Conservation (phyloP, 2,113 vertebrate species). For the Notothenia rossii region DNA sequence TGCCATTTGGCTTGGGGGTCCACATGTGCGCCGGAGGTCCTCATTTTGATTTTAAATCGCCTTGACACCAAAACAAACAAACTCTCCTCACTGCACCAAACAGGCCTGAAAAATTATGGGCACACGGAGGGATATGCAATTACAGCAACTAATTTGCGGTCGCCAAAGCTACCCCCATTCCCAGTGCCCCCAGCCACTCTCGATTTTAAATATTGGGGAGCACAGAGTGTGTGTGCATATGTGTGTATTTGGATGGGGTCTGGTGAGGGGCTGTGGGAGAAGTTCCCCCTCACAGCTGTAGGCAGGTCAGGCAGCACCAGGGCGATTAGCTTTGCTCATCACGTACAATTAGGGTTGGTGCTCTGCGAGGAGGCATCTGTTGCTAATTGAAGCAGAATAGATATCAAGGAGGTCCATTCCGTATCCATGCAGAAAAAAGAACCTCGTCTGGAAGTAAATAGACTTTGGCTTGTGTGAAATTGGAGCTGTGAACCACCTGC, state of each 20-base stretch:
- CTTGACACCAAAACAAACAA: conserved; percentile 87
- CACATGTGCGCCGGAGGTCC: conserved; percentile 79
- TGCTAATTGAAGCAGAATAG: conserved; percentile 83
- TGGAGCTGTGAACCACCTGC: conserved; percentile 80
- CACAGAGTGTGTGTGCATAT: conserved; percentile 26
- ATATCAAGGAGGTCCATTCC: conserved; percentile 68
- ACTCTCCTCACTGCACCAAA: conserved; percentile 76
- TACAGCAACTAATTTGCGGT: conserved; percentile 83
- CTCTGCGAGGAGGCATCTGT: conserved; percentile 78
- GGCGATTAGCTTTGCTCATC: conserved; percentile 83
- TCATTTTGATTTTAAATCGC: conserved; percentile 83
- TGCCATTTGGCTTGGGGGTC: conserved; percentile 77
- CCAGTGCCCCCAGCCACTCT: conserved; percentile 54
- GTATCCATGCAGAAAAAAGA: conserved; percentile 54
- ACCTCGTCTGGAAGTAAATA: conserved; percentile 77
- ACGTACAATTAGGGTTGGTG: conserved; percentile 80
- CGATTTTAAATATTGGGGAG: conserved; percentile 68
- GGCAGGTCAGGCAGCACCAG: conserved; percentile 73
- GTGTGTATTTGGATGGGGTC: conserved; percentile 49
- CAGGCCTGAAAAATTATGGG: conserved; percentile 79
- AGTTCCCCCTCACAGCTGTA: conserved; percentile 75
- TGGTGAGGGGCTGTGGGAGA: conserved; percentile 56
- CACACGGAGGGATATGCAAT: conserved; percentile 78
- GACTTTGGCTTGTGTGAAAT: conserved; percentile 84
- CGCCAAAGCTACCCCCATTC: conserved; percentile 64